Evolutionary conservation across 1,140 invertebrate species (phyloP), one percentile per base, ranked within the genome.

Genomic region (Daktulosphaira vitifoliae): DNA sequence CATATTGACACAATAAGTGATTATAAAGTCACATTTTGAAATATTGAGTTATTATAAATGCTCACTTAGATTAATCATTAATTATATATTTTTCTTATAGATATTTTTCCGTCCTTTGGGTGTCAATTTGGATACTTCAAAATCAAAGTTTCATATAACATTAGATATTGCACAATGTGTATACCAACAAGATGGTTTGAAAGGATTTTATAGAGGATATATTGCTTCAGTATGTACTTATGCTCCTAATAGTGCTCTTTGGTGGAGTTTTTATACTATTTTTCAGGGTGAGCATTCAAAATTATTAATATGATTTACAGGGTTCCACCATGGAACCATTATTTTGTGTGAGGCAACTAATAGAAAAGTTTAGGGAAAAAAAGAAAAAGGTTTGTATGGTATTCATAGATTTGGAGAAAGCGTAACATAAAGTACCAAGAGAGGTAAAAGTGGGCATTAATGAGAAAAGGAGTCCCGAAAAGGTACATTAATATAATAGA

Each of bases 201-300:
- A 78, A 68, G 94, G 93, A 2, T 97, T 95, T 77, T 98, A 97
- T 74, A 78, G 92, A 68, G 95, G 95, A 0, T 97, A 97, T 74
- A 79, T 87, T 26, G 91, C 92, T 23, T 96, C 93, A 18, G 76
- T 97, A 1, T 85, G 87, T 68, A 88, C 91, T 3, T 97, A 95
- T 77, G 92, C 96, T 66, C 93, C 94, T 8, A 96, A 93, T 74
- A 94, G 90, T 66, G 94, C 92, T 11, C 79, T 96, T 20, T 98
- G 94, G 93, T 98, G 94, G 94, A 86, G 85, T 33, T 88, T 96
- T 70, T 98, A 97, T 78, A 91, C 92, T 66, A 80, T 88, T 49
- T 97, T 96, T 77, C 91, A 94, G 84, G 90, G 92, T 95, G 78
- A 75, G 70, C 13, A n/a, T n/a, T n/a, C n/a, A n/a, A n/a, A n/a